Conservation (phyloP, 2,113 vertebrate genomes). For the Todiramphus chloris region DNA sequence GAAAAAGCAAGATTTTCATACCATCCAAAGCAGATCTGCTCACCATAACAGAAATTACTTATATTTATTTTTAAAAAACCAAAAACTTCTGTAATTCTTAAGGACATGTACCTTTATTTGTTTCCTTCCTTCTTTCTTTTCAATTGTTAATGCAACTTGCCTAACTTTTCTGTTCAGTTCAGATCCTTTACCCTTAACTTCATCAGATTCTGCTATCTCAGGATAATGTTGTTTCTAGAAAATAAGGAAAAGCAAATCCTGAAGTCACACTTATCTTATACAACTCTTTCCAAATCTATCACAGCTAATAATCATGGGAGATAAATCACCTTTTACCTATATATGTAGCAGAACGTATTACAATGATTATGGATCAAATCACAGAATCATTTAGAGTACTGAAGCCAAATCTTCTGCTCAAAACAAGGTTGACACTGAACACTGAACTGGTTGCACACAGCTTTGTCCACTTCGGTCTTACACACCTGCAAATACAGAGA, state of each 20-base stretch:
- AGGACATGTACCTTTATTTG: slow-evolving; percentile 39
- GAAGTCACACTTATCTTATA: background rate
- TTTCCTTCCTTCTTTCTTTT: slow-evolving; percentile 65
- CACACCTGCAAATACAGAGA: background rate
- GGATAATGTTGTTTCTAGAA: slow-evolving; percentile 55
- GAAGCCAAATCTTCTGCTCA: background rate
- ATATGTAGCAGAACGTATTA: background rate
- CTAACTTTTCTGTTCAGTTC: slow-evolving; percentile 42
- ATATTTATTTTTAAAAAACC: background rate
- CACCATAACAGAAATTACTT: background rate
- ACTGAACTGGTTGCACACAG: background rate
- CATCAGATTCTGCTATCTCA: slow-evolving; percentile 41
- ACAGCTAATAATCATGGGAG: background rate
- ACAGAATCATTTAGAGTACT: background rate
- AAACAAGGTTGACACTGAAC: background rate
- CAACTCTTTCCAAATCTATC: background rate
- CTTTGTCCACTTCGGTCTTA: background rate
- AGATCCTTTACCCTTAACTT: slow-evolving; percentile 47
- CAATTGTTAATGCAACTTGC: slow-evolving; percentile 53
- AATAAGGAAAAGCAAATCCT: background rate
- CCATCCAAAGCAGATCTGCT: background rate
- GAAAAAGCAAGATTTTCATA: background rate
- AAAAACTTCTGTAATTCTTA: background rate
- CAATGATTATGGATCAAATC: background rate
- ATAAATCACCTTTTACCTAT: background rate